Percentiles rank a stretch among this genome's conserved stretches.
Conservation (phyloP, 2,797 vertebrate genomes). For the Loris lydekkerianus region DNA sequence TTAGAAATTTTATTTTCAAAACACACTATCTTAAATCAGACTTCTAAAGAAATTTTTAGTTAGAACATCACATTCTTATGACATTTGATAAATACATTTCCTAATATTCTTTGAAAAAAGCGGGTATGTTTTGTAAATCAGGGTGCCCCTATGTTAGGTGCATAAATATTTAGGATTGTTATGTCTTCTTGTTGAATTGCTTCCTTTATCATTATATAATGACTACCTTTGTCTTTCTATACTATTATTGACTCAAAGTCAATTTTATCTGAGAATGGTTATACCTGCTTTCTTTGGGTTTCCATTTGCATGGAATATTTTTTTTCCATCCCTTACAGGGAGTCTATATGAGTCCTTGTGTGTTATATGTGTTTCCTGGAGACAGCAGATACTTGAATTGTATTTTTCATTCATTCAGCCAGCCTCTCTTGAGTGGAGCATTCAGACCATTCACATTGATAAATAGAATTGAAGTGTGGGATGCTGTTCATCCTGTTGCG, state of each 20-base stretch:
- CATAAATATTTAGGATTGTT: neutral
- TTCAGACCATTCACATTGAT: no score
- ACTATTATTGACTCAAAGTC: neutral
- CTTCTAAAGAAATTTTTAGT: neutral
- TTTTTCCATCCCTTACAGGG: neutral
- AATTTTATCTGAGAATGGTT: neutral
- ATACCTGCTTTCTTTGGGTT: neutral
- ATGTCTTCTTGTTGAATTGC: neutral
- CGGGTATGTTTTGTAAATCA: neutral
- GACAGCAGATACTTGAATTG: neutral
- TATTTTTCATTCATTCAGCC: neutral
- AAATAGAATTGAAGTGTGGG: no score
- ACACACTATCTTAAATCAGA: neutral
- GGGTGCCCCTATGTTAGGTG: no score
- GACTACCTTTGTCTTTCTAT: neutral
- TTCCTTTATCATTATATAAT: neutral
- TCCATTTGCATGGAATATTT: neutral
- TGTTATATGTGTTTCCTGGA: neutral
- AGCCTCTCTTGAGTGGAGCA: neutral
- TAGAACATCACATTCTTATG: neutral
- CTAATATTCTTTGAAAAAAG: neutral
- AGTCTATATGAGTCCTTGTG: neutral
- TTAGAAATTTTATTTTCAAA: neutral
- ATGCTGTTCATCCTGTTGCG: no score
- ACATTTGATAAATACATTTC: slow-evolving; percentile 10